Evolutionary conservation across 2,797 vertebrate genomes (phyloP).

Genomic region (Periparus ater): DNA sequence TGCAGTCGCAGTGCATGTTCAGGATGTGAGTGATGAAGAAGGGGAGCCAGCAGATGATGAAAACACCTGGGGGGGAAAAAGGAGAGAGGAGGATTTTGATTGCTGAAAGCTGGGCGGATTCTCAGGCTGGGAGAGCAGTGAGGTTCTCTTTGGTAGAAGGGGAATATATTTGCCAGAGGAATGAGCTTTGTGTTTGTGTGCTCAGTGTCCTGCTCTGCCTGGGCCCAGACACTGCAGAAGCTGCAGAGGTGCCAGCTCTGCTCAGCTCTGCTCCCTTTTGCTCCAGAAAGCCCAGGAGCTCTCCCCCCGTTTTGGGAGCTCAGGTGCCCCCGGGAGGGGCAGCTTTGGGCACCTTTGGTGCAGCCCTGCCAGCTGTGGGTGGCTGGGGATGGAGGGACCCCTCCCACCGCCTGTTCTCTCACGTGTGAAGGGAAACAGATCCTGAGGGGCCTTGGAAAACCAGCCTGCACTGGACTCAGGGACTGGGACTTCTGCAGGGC

Average conservation of each 20-base stretch:
- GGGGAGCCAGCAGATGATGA: conserved; percentile 99
- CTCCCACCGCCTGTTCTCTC: fast-evolving
- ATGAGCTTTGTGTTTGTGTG: not conserved
- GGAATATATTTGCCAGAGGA: not conserved
- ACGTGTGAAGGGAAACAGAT: fast-evolving
- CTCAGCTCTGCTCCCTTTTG: not conserved
- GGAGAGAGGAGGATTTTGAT: not conserved
- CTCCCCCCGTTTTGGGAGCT: not conserved
- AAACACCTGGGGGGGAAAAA: conserved; percentile 83
- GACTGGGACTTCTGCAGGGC: not conserved
- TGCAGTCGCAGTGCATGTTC: conserved; percentile 95
- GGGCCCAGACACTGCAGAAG: not conserved
- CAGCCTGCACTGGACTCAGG: fast-evolving
- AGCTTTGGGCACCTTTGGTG: not conserved
- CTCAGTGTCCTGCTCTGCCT: not conserved
- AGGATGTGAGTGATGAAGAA: conserved; percentile 99
- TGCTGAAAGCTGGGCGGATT: not conserved
- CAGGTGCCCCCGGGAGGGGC: not conserved
- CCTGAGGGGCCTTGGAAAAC: not conserved
- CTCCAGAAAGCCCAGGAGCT: not conserved
- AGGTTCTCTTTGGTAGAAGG: not conserved
- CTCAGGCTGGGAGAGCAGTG: not conserved
- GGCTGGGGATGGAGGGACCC: not conserved
- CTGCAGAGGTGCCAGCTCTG: not conserved
- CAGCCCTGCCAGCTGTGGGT: not conserved